Evolutionary conservation across 2,888 invertebrate species (phyloP).

Genomic region (Rhagonycha fulva): DNA sequence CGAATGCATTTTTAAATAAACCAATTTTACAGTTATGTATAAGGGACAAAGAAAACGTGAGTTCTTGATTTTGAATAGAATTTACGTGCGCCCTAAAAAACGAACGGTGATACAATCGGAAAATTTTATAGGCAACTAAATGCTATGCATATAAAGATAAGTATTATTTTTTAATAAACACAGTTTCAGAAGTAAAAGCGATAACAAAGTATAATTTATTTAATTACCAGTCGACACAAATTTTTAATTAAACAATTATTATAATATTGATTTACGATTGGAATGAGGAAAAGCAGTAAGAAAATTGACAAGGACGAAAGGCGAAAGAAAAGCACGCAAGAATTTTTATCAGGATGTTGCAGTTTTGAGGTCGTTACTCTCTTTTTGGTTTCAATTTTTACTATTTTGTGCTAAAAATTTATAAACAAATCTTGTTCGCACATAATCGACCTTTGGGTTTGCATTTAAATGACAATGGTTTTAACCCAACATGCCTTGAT

Average conservation of each 20-base stretch:
- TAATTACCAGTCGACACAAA: background rate
- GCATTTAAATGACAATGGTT: conserved; percentile 17
- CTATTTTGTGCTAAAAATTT: conserved; percentile 13
- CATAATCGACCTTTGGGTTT: conserved; percentile 4
- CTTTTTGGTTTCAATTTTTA: conserved; percentile 8
- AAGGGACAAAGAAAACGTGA: background rate
- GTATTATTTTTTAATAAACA: background rate
- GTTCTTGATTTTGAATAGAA: background rate
- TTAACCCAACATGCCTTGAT: conserved; percentile 12
- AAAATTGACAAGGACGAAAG: background rate
- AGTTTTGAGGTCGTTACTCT: conserved; percentile 15
- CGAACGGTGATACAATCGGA: background rate
- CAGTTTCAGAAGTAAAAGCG: background rate
- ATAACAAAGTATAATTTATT: background rate
- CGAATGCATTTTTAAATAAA: background rate
- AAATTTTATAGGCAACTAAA: background rate
- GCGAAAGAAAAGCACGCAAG: background rate
- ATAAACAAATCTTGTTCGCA: conserved; percentile 9
- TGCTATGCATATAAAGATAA: background rate
- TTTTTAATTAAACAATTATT: background rate
- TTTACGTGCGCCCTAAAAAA: background rate
- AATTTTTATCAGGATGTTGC: background rate
- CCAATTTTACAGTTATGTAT: background rate
- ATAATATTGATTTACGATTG: background rate
- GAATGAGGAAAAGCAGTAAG: background rate